Percentiles rank a stretch among this genome's conserved stretches.
phyloP scores from a whole-genome alignment of 2,888 invertebrate genomes.

The Drepanosiphum platanoidis region DNA sequence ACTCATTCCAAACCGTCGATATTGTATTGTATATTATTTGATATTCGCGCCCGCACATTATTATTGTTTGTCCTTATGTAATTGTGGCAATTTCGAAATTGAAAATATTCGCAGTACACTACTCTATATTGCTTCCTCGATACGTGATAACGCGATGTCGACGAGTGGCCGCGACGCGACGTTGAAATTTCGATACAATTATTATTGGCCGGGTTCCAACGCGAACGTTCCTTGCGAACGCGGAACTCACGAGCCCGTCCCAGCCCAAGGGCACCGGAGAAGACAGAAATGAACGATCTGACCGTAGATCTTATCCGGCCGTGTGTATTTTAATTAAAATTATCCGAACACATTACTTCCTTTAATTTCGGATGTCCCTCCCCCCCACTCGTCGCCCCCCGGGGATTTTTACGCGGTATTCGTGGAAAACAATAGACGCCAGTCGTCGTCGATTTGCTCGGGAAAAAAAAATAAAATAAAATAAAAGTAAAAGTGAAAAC shows the following conservation, averaged over 20 bases:
- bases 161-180: neutral
- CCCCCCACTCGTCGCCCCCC: slow-evolving; percentile 13
- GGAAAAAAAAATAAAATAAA: slow-evolving; percentile 6
- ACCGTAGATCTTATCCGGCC: slow-evolving; percentile 8
- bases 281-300: neutral
- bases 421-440: slow-evolving; percentile 17
- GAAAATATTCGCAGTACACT: neutral
- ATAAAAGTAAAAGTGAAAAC: slow-evolving; percentile 60
- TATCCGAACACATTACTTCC: slow-evolving; percentile 41
- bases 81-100: neutral
- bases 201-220: slow-evolving; percentile 1
- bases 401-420: neutral
- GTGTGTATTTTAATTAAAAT: slow-evolving; percentile 25
- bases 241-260: slow-evolving; percentile 51
- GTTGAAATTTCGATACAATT: slow-evolving; percentile 15
- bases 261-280: slow-evolving; percentile 21
- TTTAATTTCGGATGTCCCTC: neutral
- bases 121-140: neutral
- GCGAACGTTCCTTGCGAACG: neutral
- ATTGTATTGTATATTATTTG: neutral
- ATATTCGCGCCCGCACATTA: no score
- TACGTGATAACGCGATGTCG: neutral
- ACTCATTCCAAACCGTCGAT: neutral
- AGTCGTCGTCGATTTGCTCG: neutral
- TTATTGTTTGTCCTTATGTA: neutral